Percentiles rank a stretch among this genome's conserved stretches.
Conservation (phyloP, 2,113 vertebrate genomes). For the Saimiri boliviensis region DNA sequence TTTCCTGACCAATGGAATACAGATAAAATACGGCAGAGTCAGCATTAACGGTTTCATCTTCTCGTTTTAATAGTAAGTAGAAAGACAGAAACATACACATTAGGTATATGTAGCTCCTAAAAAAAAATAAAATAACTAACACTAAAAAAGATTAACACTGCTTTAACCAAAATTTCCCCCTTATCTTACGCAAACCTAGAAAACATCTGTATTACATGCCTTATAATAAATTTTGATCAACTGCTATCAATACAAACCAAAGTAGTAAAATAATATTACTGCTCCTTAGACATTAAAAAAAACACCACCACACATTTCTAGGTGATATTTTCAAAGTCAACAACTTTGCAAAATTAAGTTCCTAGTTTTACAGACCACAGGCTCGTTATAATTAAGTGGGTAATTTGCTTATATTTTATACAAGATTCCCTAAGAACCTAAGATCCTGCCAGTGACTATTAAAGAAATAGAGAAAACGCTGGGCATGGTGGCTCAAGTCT, state of each 20-base stretch:
- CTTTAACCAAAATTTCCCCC: neutral
- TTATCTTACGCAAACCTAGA: neutral
- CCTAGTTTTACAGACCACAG: neutral
- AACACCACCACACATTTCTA: neutral
- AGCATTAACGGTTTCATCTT: neutral
- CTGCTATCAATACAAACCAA: neutral
- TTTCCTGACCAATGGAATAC: constrained; percentile 13
- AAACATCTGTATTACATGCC: neutral
- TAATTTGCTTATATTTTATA: constrained; percentile 6
- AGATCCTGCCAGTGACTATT: neutral
- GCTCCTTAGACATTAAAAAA: neutral
- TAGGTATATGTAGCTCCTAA: neutral
- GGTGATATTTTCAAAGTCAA: constrained; percentile 13
- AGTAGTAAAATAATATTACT: neutral
- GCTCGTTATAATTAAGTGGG: neutral
- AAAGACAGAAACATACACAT: neutral
- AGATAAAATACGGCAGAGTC: neutral
- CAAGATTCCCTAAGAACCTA: constrained; percentile 23
- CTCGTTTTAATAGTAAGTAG: neutral
- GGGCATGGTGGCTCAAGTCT: too few species aligned
- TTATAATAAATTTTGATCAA: neutral
- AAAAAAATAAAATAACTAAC: constrained; percentile 14
- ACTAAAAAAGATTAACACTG: neutral
- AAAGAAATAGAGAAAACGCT: neutral
- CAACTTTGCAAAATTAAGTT: constrained; percentile 12